Evolutionary conservation across 2,113 vertebrate genomes (phyloP).

Genomic region (Campylomormyrus numenius): DNA sequence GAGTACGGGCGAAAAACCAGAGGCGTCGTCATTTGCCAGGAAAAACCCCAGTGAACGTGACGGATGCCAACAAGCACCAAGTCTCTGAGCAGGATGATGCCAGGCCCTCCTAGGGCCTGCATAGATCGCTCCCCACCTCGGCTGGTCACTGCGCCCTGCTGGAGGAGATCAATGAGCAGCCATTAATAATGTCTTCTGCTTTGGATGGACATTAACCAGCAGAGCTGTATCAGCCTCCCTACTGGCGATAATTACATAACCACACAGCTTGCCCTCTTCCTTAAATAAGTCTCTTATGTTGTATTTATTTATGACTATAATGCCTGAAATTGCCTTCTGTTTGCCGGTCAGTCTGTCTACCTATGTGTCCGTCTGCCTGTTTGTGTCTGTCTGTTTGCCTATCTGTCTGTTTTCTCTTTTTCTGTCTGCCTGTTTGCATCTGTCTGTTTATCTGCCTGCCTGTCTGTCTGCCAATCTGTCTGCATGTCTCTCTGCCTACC

Average conservation of each 20-base stretch:
- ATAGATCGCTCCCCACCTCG: neutral
- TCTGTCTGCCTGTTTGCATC: too few species aligned
- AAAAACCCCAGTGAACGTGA: neutral
- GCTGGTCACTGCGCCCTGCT: neutral
- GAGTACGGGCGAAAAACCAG: neutral
- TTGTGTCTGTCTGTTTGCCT: neutral
- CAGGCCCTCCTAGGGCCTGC: neutral
- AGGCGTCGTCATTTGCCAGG: neutral
- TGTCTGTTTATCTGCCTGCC: too few species aligned
- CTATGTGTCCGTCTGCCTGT: neutral
- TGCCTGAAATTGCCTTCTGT: neutral
- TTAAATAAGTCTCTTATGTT: neutral
- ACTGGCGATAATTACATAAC: neutral
- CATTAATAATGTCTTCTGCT: neutral
- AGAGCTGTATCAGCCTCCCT: neutral
- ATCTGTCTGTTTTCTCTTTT: too few species aligned
- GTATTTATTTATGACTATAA: neutral
- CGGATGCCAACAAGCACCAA: neutral
- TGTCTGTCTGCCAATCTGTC: too few species aligned
- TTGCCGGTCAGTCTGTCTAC: neutral
- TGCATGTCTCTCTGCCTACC: too few species aligned
- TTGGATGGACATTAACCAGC: neutral
- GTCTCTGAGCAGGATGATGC: neutral
- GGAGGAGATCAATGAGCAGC: neutral
- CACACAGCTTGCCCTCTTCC: neutral